Percentiles rank a stretch among this genome's conserved stretches.
phyloP scores from a whole-genome alignment of 2,113 vertebrate genomes.

The Paramisgurnus dabryanus region DNA sequence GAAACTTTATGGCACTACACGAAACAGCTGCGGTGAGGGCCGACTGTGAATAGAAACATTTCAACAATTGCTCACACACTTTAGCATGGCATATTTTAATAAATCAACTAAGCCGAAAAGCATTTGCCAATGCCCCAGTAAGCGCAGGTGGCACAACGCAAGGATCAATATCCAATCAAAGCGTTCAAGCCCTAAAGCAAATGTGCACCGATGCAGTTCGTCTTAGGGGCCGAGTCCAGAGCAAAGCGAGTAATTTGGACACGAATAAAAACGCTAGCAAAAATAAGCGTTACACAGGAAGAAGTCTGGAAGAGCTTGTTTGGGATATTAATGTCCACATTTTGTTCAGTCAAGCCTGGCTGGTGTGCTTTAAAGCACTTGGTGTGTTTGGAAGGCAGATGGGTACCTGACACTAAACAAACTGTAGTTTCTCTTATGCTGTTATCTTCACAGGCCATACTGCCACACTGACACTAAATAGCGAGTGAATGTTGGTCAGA shows the following conservation, averaged over 20 bases:
- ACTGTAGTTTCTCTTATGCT: neutral
- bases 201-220: slow-evolving; percentile 35
- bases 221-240: neutral
- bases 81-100: neutral
- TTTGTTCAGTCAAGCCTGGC: slow-evolving; percentile 44
- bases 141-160: neutral
- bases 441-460: slow-evolving; percentile 22
- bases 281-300: neutral
- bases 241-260: neutral
- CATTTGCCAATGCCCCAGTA: slow-evolving; percentile 1
- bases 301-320: neutral
- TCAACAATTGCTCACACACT: neutral
- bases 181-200: slow-evolving; percentile 49
- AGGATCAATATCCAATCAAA: slow-evolving; percentile 73
- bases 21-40: neutral
- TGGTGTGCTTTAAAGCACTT: slow-evolving; percentile 33
- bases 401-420: slow-evolving; percentile 1
- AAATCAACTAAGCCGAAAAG: neutral
- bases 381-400: neutral
- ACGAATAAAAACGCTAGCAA: slow-evolving; percentile 30
- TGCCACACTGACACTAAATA: neutral
- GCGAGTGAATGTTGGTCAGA: slow-evolving; percentile 16
- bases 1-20: neutral
- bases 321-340: slow-evolving; percentile 46
- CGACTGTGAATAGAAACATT: neutral